These are phyloP conservation scores for Lampris incognitus DNA, from an alignment of 2,113 vertebrate species.

Conservation along the genomic window DNA sequence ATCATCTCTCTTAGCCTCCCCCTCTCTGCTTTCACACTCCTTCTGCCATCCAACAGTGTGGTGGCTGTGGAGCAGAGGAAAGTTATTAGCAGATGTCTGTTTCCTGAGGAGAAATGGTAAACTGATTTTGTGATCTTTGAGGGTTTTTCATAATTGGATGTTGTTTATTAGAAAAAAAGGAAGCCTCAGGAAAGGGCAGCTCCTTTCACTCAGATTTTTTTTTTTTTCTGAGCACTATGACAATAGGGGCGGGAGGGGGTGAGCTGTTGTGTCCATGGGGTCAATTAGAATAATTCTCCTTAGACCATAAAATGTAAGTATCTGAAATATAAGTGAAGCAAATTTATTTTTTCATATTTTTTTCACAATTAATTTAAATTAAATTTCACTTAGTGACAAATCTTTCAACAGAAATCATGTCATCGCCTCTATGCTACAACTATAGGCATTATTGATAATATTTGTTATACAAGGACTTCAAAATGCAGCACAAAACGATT, in stretches of 20 bases:
- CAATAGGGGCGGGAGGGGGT: conserved; percentile 24
- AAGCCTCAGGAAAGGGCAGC: conserved; percentile 69
- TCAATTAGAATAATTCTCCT: conserved; percentile 36
- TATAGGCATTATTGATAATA: no score
- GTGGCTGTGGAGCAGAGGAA: conserved; percentile 25
- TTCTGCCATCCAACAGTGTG: conserved; percentile 1
- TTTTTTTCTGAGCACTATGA: conserved; percentile 50
- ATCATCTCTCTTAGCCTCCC: background rate
- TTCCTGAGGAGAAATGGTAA: conserved; percentile 68
- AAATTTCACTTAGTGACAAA: no score
- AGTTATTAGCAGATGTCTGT: conserved; percentile 66
- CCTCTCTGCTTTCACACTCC: background rate
- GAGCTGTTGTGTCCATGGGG: conserved; percentile 14
- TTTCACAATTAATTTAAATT: no score
- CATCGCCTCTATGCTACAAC: no score
- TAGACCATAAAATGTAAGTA: background rate
- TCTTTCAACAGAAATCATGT: no score
- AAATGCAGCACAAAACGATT: conserved; percentile 1
- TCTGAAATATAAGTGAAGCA: background rate
- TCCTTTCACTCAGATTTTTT: conserved; percentile 50
- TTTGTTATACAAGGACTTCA: no score
- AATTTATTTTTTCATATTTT: no score
- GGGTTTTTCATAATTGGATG: conserved; percentile 74
- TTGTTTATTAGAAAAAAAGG: conserved; percentile 70
- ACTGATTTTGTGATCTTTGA: conserved; percentile 70